phyloP scores from a whole-genome alignment of 2,888 invertebrate species.

The Archips crataeganus region DNA sequence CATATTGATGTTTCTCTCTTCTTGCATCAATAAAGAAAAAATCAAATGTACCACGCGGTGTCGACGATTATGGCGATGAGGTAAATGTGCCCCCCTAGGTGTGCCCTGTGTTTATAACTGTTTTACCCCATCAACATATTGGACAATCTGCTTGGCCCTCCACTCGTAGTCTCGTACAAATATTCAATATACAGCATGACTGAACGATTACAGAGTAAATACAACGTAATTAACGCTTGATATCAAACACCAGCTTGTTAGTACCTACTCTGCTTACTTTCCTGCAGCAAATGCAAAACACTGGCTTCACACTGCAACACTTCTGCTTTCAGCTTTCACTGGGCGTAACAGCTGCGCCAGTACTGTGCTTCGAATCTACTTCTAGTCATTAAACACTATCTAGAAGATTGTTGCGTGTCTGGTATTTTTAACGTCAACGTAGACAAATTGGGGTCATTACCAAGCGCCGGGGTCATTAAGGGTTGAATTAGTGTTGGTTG shows the following conservation, averaged over 20 bases:
- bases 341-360: constrained; percentile 15
- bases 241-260: constrained; percentile 59
- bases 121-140: constrained; percentile 56
- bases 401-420: constrained; percentile 41
- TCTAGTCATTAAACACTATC: constrained; percentile 37
- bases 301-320: constrained; percentile 30
- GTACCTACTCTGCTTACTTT: constrained; percentile 37
- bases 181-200: constrained; percentile 61
- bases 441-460: constrained; percentile 55
- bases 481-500: constrained; percentile 51
- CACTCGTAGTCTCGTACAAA: constrained; percentile 58
- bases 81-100: constrained; percentile 87
- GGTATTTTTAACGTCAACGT: constrained; percentile 45
- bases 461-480: constrained; percentile 54
- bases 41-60: constrained; percentile 98
- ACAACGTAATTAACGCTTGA: constrained; percentile 48
- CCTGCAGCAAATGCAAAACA: constrained; percentile 45
- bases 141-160: constrained; percentile 61
- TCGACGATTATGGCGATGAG: constrained; percentile 97
- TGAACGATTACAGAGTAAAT: constrained; percentile 45
- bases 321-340: constrained; percentile 52
- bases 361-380: constrained; percentile 28
- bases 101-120: constrained; percentile 71
- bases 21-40: constrained; percentile 90
- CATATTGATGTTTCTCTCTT: constrained; percentile 85